Conservation (phyloP, 2,888 invertebrate species). For the Polyommatus iphigenia region DNA sequence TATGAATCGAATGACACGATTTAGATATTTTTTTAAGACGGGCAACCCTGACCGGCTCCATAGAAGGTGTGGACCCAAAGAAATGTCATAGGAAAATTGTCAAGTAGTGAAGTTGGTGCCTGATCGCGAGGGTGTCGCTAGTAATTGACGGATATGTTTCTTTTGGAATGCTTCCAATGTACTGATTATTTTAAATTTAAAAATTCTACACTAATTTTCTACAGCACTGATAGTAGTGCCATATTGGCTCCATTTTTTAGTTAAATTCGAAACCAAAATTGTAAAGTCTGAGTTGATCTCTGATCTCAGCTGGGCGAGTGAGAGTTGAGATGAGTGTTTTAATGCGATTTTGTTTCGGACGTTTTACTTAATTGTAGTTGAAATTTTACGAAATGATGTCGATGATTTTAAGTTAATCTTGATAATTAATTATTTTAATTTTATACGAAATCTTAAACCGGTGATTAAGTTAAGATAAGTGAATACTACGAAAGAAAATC, state of each 20-base stretch:
- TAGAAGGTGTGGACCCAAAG: conserved; percentile 56
- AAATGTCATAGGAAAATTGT: conserved; percentile 66
- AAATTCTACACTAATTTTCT: conserved; percentile 67
- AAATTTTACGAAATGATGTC: neutral
- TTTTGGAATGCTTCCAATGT: conserved; percentile 72
- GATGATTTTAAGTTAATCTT: neutral
- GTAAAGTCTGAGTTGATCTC: conserved; percentile 67
- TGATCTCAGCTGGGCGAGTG: conserved; percentile 66
- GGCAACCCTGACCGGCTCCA: conserved; percentile 43
- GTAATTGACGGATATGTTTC: conserved; percentile 57
- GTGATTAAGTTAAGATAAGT: neutral
- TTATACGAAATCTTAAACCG: neutral
- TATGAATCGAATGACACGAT: neutral
- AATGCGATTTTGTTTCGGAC: conserved; percentile 27
- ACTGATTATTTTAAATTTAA: conserved; percentile 72
- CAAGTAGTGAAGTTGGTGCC: conserved; percentile 76
- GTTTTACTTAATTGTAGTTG: neutral
- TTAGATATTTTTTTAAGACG: neutral
- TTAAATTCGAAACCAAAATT: conserved; percentile 77
- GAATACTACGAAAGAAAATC: conserved; percentile 3
- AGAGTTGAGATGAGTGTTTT: neutral
- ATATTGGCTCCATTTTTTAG: conserved; percentile 76
- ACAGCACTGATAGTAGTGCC: conserved; percentile 77
- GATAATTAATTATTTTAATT: conserved; percentile 5
- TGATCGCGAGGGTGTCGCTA: conserved; percentile 62